Evolutionary conservation across 2,113 vertebrate genomes (phyloP), one percentile per base, ranked within the genome.

Genomic region (Albula glossodonta): DNA sequence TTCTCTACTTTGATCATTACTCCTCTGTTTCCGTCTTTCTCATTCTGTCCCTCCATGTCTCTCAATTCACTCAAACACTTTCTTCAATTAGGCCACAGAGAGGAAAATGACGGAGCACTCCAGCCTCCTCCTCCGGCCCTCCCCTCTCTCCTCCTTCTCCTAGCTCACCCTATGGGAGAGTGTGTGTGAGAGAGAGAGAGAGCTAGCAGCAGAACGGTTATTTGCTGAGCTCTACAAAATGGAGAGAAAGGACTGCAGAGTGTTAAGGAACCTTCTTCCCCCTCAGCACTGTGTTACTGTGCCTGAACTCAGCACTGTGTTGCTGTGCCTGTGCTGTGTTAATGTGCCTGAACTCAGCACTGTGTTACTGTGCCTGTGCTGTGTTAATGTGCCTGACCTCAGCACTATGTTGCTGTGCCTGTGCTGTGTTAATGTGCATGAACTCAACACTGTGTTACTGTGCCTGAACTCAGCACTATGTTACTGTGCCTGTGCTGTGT

Each of bases 171-270:
- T 89, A 90, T 90, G 56, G 49, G 52, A 52, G 52, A n/a, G 51
- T 25, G 70, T 51, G 70, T 6, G 51, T n/a, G 53, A 84, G 77
- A 84, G 63, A 83, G 41, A 63, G 84, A 80, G 83, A 91, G 78
- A 84, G 85, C 86, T 89, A 88, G 87, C 88, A 88, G 89, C 90
- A 92, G 88, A 92, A 92, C 74, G 13, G 90, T 90, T 92, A 94
- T 94, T 92, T 95, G 95, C 95, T 95, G 95, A 95, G 94, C 92
- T 93, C 88, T 88, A 95, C 95, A 95, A 92, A 94, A 95, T 90
- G 89, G 86, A 88, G 88, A 89, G 88, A 93, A 93, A 95, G 93
- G 92, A 94, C 95, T 95, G 95, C 94, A 94, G 94, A 93, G 93
- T 90, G 93, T 94, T 94, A 93, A 90, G 89, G 88, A 87, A 87